Conservation (phyloP, 2,113 vertebrate genomes). For the Phaethon lepturus region DNA sequence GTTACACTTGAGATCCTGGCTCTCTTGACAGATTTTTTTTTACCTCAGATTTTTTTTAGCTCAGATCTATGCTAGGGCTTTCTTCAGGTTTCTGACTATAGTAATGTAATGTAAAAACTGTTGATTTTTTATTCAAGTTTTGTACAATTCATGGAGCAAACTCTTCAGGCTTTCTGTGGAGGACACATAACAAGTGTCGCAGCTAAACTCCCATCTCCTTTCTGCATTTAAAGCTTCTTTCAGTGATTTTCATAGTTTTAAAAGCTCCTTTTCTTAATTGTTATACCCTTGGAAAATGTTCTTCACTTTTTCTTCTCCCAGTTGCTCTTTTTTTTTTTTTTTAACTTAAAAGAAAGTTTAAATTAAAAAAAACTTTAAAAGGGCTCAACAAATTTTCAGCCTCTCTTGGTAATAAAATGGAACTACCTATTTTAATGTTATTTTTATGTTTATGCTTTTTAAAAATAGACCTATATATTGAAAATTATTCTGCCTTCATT, state of each 20-base stretch:
- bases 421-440: background rate
- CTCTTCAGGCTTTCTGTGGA: background rate
- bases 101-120: background rate
- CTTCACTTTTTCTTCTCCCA: background rate
- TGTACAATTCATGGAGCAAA: background rate
- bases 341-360: background rate
- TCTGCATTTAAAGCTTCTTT: background rate
- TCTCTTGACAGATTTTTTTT: background rate
- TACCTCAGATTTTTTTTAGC: background rate
- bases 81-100: background rate
- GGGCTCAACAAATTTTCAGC: background rate
- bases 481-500: background rate
- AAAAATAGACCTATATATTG: background rate
- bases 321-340: background rate
- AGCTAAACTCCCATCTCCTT: background rate
- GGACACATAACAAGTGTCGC: accelerated
- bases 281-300: background rate
- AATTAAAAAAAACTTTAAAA: background rate
- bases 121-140: background rate
- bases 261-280: background rate
- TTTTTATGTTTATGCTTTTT: background rate
- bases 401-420: background rate
- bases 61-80: background rate
- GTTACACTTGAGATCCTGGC: background rate
- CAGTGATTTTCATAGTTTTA: background rate